These are phyloP conservation scores for Hetaerina americana DNA, from an alignment of 1,140 invertebrate species.

Conservation along the genomic window DNA sequence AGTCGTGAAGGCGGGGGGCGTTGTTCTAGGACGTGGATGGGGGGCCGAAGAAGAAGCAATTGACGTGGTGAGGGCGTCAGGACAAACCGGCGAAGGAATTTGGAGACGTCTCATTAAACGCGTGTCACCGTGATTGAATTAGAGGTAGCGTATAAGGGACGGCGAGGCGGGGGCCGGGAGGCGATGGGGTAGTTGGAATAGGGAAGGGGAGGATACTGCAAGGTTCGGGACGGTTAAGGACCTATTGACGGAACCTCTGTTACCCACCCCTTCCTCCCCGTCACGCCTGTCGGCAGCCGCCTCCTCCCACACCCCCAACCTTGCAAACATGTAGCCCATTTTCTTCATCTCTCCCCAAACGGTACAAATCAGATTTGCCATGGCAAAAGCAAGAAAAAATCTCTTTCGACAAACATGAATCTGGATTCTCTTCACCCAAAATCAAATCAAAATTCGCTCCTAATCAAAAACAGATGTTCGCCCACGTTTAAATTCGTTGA, in stretches of 20 bases:
- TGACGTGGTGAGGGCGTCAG: not conserved
- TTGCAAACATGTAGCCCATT: no score
- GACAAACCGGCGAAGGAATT: not conserved
- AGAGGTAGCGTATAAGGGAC: not conserved
- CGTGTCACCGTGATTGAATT: not conserved
- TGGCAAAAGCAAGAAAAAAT: not conserved
- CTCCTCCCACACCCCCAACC: not conserved
- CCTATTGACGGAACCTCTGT: not conserved
- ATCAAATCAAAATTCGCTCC: no score
- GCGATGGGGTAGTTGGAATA: no score
- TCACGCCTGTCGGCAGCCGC: no score
- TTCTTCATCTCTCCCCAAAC: not conserved
- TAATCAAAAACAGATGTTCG: no score
- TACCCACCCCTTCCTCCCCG: no score
- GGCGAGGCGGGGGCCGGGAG: not conserved
- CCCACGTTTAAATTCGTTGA: no score
- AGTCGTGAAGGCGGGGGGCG: no score
- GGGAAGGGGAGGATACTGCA: no score
- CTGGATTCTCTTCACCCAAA: no score
- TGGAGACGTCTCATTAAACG: not conserved
- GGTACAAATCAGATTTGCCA: not conserved
- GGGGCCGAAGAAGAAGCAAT: not conserved
- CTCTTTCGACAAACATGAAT: not conserved
- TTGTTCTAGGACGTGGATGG: no score
- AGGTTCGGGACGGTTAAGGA: no score